A percentile compares a stretch with the other conserved stretches of the same genome.
Conservation (phyloP, 2,888 invertebrate species). For the Clanis bilineata region DNA sequence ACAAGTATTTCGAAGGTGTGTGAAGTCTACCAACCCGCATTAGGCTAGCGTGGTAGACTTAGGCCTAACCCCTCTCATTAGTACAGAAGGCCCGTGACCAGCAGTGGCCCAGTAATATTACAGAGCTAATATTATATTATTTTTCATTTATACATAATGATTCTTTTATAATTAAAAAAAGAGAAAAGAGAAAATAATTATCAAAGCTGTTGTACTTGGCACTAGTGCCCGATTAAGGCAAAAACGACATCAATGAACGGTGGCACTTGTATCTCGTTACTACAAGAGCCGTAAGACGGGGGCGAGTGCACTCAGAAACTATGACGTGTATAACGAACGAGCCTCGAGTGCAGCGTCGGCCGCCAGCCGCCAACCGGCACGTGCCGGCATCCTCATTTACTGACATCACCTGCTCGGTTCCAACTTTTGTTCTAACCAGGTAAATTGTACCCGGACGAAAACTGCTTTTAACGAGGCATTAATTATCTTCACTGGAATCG, state of each 20-base stretch:
- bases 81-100: too few relatives aligned
- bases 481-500: neutral
- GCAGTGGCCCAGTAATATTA: too few relatives aligned
- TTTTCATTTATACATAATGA: neutral
- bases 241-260: slow-evolving; percentile 72
- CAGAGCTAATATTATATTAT: too few relatives aligned
- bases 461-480: slow-evolving; percentile 21
- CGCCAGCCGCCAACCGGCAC: slow-evolving; percentile 51
- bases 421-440: slow-evolving; percentile 5
- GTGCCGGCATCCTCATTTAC: slow-evolving; percentile 54
- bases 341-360: slow-evolving; percentile 60
- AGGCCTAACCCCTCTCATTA: too few relatives aligned
- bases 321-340: slow-evolving; percentile 75
- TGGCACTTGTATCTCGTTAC: slow-evolving; percentile 69
- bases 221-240: slow-evolving; percentile 51
- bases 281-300: slow-evolving; percentile 62
- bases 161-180: neutral
- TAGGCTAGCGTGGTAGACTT: too few relatives aligned
- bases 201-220: slow-evolving; percentile 37
- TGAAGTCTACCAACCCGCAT: too few relatives aligned
- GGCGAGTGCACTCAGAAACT: slow-evolving; percentile 69
- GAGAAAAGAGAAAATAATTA: neutral
- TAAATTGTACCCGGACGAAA: slow-evolving; percentile 20
- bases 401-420: slow-evolving; percentile 24
- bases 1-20: too few relatives aligned